Evolutionary conservation across 2,888 invertebrate species (phyloP), one percentile per base, ranked within the genome.

Genomic region (Tromatobia lineatoria): DNA sequence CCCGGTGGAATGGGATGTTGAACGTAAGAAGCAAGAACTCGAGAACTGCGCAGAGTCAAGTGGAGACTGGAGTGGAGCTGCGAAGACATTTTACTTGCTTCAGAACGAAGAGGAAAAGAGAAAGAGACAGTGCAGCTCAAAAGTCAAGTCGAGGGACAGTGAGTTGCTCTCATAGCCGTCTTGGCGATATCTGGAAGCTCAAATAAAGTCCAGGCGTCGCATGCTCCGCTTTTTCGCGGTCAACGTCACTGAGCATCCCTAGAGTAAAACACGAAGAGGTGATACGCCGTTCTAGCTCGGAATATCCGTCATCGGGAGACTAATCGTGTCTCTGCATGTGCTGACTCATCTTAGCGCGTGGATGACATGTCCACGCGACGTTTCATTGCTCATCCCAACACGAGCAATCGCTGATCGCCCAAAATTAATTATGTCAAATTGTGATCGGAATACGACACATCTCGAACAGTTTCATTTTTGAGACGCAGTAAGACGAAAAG

Each of bases 21-120:
- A 75, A 79, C 75, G 79, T 83, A 79, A 83, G 83, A 83, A 61
- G 57, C 69, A 45, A 61, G 67, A 67, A 57, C 79, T 69, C 66
- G 20, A 70, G 57, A 61, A 69, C 59, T 61, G 78, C 47, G 78
- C 78, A 52, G 38, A 69, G 74, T 75, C 66, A 57, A 64, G 79
- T 75, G 61, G 45, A 52, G 61, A 50, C 15, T 54, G 42, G 61
- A 74, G 73, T 47, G 64, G 75, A 66, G 45, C 45, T 20, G 52
- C 47, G 34, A 76, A 64, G 45, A 83, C 54, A 47, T 74, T 61
- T 42, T 18, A 61, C 73, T 74, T 29, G 61, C 47, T 47, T 6
- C 47, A 25, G 59, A 25, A 20, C 20, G 38, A 38, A 23, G 34
- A 50, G 50, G 38, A 18, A 61, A 4, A 11, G 15, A 20, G 15